Evolutionary conservation across 2,797 vertebrate genomes (phyloP), one percentile per base, ranked within the genome.

Genomic region (Zenarchopterus dispar): DNA sequence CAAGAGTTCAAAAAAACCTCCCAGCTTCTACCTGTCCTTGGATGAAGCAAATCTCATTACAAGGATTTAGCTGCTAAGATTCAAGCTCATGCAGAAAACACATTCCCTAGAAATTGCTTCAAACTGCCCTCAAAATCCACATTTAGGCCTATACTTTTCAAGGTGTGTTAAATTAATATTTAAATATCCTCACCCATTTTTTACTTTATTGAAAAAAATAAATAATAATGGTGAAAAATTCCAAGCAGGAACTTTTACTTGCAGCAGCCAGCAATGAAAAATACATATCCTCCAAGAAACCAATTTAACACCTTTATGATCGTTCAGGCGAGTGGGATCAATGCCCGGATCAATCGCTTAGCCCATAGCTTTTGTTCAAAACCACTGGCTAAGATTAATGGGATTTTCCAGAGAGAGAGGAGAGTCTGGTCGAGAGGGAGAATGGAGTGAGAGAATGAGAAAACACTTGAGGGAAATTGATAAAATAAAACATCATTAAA

Each of bases 261-360:
- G 66, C 62, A 80, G 67, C 60, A 82, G 82, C 78, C 77, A 65
- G 84, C 78, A 59, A 91, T 92, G 79, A 93, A 93, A 93, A 90
- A 92, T 90, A 82, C 85, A 91, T 91, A 93, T 92, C 85, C 88
- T 91, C 88, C 89, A 85, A 91, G 89, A 91, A 92, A 92, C 89
- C 91, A 92, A 91, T 91, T 91, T 91, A 92, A 90, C 88, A 91
- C 90, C 89, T 92, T 93, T 92, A 91, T 88, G 83, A 89, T 90
- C 84, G 84, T 91, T 92, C 82, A 90, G 86, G 82, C 82, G 79
- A 81, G 81, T 85, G 79, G 85, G 89, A 93, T 93, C 92, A 92
- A 93, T 91, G 89, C 81, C 63, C 73, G 67, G 87, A 93, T 93
- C 91, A 93, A 92, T 92, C 74, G 79, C 84, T 88, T 89, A 87